Evolutionary conservation across 2,888 invertebrate genomes (phyloP).

Genomic region (Drosophila fulvimacula): DNA sequence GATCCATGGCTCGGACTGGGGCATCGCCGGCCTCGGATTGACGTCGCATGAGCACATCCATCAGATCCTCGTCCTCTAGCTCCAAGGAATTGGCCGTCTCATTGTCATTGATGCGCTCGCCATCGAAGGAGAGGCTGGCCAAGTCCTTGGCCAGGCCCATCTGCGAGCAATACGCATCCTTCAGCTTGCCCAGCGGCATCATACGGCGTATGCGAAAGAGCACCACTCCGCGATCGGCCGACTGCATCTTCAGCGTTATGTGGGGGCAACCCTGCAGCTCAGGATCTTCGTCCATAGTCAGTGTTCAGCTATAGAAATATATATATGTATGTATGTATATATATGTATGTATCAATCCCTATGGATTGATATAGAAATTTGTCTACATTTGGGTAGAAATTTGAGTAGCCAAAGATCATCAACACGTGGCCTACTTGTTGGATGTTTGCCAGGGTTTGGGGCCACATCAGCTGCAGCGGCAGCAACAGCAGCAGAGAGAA

Average conservation of each 20-base stretch:
- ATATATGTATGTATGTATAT: too few relatives aligned
- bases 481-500: background rate
- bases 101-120: conserved; percentile 20
- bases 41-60: conserved; percentile 28
- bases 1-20: background rate
- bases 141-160: conserved; percentile 15
- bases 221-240: conserved; percentile 1
- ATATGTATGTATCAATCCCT: too few relatives aligned
- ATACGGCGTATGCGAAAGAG: conserved; percentile 17
- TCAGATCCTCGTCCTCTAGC: conserved; percentile 31
- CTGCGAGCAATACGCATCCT: conserved; percentile 29
- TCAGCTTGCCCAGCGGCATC: conserved; percentile 24
- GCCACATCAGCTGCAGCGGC: conserved; percentile 28
- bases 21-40: conserved; percentile 25
- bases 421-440: conserved; percentile 42
- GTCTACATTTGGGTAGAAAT: too few relatives aligned
- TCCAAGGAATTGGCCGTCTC: conserved; percentile 38
- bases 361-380: too few relatives aligned
- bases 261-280: background rate
- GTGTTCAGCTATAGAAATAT: background rate
- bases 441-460: conserved; percentile 12
- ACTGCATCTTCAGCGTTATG: conserved; percentile 30
- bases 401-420: background rate
- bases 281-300: conserved; percentile 14
- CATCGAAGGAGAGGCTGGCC: conserved; percentile 31